Evolutionary conservation across 2,888 invertebrate genomes (phyloP), one percentile per base, ranked within the genome.

Genomic region (Lypha dubia): DNA sequence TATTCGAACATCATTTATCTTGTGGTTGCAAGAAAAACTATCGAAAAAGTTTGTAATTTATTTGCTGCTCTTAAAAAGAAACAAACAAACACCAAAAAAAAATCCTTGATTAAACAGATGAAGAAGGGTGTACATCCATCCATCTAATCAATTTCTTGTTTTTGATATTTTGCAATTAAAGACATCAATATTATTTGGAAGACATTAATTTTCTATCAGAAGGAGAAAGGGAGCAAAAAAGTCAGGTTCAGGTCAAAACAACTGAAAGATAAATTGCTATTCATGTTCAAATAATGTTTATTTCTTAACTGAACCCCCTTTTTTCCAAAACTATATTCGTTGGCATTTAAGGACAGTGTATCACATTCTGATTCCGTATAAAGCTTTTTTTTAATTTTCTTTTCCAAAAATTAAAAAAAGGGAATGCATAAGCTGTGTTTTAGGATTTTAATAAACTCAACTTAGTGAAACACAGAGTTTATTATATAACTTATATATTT

Each of bases 221-320:
- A 20, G 44, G 17, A 44, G 17, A 63, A 22, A 24, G n/a, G n/a
- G n/a, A n/a, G n/a, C 32, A 63, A 49, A 32, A 62, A 63, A 51
- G 24, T 63, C 63, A 41, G 62, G 74, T 13, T 74, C 62, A 74
- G 62, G 44, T 74, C 62, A 53, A 53, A 63, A 35, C 24, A 63
- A 24, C 24, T 53, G 6, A 63, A 63, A 63, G 44, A 65, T 75
- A 75, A 75, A 75, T 53, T 65, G 32, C 53, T 44, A 53, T 63
- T n/a, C 4, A 44, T 41, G 20, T 53, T 41, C 32, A 53, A 75
- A 75, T 65, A 53, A 74, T 74, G 32, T 71, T 46, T 68, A 38
- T 0, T 3, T 68, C 9, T 22, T 24, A 15, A 9, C 22, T 28
- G 6, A 24, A 5, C 7, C 32, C 15, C 15, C 9, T 0, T 8